phyloP scores from a whole-genome alignment of 2,888 invertebrate species.

The Allophyes oxyacanthae region DNA sequence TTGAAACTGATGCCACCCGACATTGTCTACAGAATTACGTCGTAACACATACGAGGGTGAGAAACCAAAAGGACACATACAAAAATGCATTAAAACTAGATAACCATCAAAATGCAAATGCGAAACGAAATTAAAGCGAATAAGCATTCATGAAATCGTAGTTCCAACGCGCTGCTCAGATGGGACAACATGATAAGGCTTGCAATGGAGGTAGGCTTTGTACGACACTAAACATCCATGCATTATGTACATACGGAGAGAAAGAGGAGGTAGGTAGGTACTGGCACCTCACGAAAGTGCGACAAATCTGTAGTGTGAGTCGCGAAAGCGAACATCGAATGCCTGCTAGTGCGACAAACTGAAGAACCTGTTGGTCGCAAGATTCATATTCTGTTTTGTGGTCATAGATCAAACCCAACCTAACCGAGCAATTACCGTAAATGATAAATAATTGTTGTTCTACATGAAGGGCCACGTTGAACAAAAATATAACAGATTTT shows the following conservation, averaged over 20 bases:
- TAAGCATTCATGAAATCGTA: constrained; percentile 56
- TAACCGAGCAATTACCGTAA: too few relatives aligned
- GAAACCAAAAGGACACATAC: constrained; percentile 11
- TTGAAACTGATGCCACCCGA: background rate
- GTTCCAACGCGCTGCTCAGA: constrained; percentile 41
- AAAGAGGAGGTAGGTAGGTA: constrained; percentile 2
- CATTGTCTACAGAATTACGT: background rate
- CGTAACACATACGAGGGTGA: background rate
- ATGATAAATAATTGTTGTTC: too few relatives aligned
- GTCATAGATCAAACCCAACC: too few relatives aligned
- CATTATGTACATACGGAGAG: constrained; percentile 17
- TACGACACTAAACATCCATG: constrained; percentile 31
- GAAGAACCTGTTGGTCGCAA: too few relatives aligned
- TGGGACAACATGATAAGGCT: constrained; percentile 48
- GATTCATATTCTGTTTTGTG: too few relatives aligned
- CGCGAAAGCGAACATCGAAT: too few relatives aligned
- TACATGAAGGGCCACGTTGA: too few relatives aligned
- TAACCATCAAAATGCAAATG: constrained; percentile 58
- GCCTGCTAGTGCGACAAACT: too few relatives aligned
- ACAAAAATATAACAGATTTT: too few relatives aligned
- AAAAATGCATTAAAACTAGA: constrained; percentile 46
- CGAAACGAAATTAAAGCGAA: constrained; percentile 47
- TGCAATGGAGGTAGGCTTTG: constrained; percentile 32
- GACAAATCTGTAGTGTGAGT: too few relatives aligned
- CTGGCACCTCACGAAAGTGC: background rate